phyloP scores from a whole-genome alignment of 2,888 invertebrate species.

The Fissipunctia ypsillon region DNA sequence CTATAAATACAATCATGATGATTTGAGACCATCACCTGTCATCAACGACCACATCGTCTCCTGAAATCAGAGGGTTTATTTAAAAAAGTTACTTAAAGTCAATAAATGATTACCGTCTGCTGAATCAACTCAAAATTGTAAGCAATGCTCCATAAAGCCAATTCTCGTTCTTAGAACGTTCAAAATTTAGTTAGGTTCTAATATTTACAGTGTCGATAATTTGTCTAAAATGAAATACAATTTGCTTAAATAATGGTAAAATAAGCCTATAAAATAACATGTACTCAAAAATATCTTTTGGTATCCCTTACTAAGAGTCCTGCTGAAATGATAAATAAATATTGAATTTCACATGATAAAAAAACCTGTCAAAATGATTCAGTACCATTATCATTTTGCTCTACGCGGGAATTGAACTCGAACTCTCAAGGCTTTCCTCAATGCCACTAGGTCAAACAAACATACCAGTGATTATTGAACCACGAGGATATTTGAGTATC shows the following conservation, averaged over 20 bases:
- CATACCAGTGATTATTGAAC: conserved; percentile 20
- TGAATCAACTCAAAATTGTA: neutral
- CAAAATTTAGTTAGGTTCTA: no score
- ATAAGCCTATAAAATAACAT: neutral
- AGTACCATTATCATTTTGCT: neutral
- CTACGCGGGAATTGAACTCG: conserved; percentile 28
- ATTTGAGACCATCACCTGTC: neutral
- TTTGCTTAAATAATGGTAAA: neutral
- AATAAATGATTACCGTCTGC: neutral
- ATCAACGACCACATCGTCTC: neutral
- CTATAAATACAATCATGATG: neutral
- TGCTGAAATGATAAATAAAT: neutral
- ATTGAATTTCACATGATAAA: neutral
- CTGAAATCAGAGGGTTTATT: neutral
- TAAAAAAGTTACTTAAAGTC: neutral
- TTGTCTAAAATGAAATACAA: neutral
- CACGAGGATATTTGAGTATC: conserved; percentile 6
- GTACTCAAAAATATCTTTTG: neutral
- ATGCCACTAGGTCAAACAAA: conserved; percentile 45
- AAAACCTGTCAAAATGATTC: no score
- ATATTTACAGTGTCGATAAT: no score
- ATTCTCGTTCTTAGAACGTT: no score
- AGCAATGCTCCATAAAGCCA: no score
- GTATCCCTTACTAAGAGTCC: neutral
- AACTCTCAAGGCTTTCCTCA: conserved; percentile 13